Conservation (phyloP, 2,113 vertebrate genomes). For the Agapornis roseicollis region DNA sequence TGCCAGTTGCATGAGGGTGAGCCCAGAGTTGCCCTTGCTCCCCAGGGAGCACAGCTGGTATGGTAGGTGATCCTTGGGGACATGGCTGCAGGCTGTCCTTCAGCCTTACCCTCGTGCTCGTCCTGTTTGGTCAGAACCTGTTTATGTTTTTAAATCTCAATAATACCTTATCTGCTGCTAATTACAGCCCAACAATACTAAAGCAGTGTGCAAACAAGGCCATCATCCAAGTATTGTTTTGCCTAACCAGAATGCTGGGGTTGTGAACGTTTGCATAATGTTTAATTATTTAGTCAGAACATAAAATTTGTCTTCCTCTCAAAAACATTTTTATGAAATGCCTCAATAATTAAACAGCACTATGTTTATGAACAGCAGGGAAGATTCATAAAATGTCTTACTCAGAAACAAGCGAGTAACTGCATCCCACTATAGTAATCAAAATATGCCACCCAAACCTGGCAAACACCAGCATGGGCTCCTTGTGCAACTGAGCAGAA, state of each 20-base stretch:
- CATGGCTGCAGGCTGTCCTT: neutral
- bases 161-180: neutral
- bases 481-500: neutral
- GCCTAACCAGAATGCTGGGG: slow-evolving; percentile 8
- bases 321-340: slow-evolving; percentile 39
- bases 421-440: neutral
- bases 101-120: neutral
- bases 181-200: slow-evolving; percentile 12
- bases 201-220: slow-evolving; percentile 24
- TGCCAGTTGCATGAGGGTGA: neutral
- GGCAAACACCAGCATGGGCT: neutral
- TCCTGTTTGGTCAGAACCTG: neutral
- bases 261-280: slow-evolving; percentile 46
- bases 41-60: neutral
- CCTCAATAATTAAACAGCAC: slow-evolving; percentile 59
- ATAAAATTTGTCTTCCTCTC: slow-evolving; percentile 37
- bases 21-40: neutral
- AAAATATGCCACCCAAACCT: neutral
- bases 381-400: slow-evolving; percentile 42
- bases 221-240: slow-evolving; percentile 53
- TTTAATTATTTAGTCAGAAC: slow-evolving; percentile 59
- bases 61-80: neutral
- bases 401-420: slow-evolving; percentile 23
- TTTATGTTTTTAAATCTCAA: neutral
- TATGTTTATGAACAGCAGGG: slow-evolving; percentile 50